These are phyloP conservation scores for Echeneis naucrates DNA, from an alignment of 2,797 vertebrate genomes.

Conservation along the genomic window DNA sequence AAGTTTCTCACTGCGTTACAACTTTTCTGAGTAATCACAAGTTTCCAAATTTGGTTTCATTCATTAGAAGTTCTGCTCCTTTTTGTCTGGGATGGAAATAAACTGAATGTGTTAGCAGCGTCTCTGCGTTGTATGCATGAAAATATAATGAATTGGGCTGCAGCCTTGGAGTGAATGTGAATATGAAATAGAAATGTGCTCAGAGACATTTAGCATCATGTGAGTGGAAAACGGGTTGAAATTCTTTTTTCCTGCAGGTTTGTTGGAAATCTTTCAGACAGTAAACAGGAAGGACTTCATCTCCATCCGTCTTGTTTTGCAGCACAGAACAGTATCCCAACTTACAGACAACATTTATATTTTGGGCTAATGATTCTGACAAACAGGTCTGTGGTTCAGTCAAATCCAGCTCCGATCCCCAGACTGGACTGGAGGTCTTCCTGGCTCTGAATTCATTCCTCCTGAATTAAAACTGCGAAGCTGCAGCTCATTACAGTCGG, in stretches of 20 bases:
- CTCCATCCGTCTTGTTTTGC: no score
- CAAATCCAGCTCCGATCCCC: neutral
- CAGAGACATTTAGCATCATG: neutral
- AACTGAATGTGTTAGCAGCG: neutral
- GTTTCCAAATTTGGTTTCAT: neutral
- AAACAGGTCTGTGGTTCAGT: neutral
- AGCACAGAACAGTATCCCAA: no score
- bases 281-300: no score
- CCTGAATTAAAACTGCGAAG: slow-evolving; percentile 36
- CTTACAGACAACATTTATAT: no score
- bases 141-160: slow-evolving; percentile 1
- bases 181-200: neutral
- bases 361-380: no score
- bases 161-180: neutral
- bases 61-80: neutral
- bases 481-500: slow-evolving; percentile 18
- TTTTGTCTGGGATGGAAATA: neutral
- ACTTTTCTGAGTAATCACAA: neutral
- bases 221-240: no score
- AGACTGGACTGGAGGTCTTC: slow-evolving; percentile 6
- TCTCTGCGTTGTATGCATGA: neutral
- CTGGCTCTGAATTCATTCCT: slow-evolving; percentile 11
- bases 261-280: no score
- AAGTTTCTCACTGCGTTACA: neutral
- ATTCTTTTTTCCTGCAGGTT: no score